A percentile compares a stretch with the other conserved stretches of the same genome.
Conservation (phyloP, 2,888 invertebrate species). For the Dasypolia templi region DNA sequence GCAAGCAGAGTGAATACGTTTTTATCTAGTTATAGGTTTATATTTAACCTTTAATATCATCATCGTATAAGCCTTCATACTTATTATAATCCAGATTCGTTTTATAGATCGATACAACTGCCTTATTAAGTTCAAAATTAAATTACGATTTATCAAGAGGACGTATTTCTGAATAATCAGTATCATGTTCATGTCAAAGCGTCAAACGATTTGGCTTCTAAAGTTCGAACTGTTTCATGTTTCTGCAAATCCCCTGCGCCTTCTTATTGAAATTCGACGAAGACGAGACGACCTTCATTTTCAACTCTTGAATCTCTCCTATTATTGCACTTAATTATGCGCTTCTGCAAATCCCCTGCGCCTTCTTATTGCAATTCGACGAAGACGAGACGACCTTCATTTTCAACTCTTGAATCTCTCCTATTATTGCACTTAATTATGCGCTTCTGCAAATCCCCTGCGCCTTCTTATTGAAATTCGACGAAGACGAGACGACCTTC, state of each 20-base stretch:
- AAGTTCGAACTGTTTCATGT: neutral
- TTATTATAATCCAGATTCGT: neutral
- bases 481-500: neutral
- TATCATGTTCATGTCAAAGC: neutral
- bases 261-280: neutral
- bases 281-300: neutral
- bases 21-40: slow-evolving; percentile 65
- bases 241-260: neutral
- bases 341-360: neutral
- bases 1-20: slow-evolving; percentile 64
- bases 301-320: no score
- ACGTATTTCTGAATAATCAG: neutral
- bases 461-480: neutral
- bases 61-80: slow-evolving; percentile 27
- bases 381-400: neutral
- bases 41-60: slow-evolving; percentile 46
- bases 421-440: neutral
- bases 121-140: neutral
- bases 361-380: neutral
- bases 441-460: neutral
- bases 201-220: neutral
- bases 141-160: neutral
- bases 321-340: neutral
- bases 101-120: neutral
- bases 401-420: no score